These are phyloP conservation scores for Aspidiotus rigidus DNA, from an alignment of 2,888 invertebrate species.

Conservation along the genomic window DNA sequence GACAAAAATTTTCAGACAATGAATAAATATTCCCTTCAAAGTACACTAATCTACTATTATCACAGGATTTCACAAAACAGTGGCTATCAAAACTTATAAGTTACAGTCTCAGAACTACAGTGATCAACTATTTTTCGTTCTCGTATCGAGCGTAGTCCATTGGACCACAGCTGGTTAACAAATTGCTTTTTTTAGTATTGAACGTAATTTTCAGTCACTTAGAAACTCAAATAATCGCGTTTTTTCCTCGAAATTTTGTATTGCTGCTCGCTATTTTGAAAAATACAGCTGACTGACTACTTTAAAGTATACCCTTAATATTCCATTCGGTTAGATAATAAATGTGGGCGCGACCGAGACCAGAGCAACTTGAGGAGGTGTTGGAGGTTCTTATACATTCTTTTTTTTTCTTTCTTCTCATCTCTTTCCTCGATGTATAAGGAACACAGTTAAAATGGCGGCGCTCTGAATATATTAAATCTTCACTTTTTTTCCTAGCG, in stretches of 20 bases:
- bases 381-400: conserved; percentile 27
- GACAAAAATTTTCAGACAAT: too few relatives aligned
- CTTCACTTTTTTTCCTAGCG: conserved; percentile 10
- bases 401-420: not conserved
- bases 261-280: not conserved
- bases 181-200: too few relatives aligned
- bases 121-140: too few relatives aligned
- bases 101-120: too few relatives aligned
- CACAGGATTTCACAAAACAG: too few relatives aligned
- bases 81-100: too few relatives aligned
- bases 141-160: too few relatives aligned
- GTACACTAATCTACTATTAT: too few relatives aligned
- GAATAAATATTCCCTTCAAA: too few relatives aligned
- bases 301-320: conserved; percentile 24
- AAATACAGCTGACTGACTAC: not conserved
- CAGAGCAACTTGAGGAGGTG: conserved; percentile 26
- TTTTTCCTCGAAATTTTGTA: conserved; percentile 5
- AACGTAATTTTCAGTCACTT: too few relatives aligned
- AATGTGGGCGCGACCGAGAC: conserved; percentile 31
- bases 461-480: conserved; percentile 31
- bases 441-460: conserved; percentile 10
- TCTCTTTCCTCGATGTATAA: conserved; percentile 9
- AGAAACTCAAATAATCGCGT: conserved; percentile 22
- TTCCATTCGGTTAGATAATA: conserved; percentile 26
- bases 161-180: too few relatives aligned